Conservation (phyloP, 2,888 invertebrate genomes). For the Dryobota labecula region DNA sequence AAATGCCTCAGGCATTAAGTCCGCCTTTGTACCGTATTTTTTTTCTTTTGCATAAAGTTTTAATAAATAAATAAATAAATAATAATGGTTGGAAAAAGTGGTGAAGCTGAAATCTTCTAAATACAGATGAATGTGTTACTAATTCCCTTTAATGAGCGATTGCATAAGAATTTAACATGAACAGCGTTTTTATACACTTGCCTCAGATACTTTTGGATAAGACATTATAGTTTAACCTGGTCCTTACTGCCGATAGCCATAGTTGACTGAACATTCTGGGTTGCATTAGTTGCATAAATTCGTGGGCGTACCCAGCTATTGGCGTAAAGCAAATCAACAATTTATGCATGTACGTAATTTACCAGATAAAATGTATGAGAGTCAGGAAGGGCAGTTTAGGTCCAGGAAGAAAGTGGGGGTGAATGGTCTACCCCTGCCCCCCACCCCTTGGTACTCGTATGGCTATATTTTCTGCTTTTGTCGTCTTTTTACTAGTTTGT, state of each 20-base stretch:
- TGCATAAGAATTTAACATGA: neutral
- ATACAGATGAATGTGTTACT: neutral
- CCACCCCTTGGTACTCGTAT: neutral
- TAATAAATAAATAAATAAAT: too few species aligned
- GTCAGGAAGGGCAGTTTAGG: neutral
- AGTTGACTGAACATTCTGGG: neutral
- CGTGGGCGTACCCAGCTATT: neutral
- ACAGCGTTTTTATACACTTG: neutral
- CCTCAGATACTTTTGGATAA: neutral
- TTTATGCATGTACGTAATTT: neutral
- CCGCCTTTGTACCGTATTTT: too few species aligned
- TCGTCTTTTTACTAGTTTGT: conserved; percentile 42
- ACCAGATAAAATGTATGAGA: neutral
- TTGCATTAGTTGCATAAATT: neutral
- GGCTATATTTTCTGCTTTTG: neutral
- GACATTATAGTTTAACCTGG: neutral
- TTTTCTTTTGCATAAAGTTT: too few species aligned
- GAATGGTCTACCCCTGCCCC: neutral
- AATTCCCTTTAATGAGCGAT: too few species aligned
- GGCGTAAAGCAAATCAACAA: neutral
- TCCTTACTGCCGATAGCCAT: neutral
- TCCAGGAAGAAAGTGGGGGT: neutral
- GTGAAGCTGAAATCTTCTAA: too few species aligned
- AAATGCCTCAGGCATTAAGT: too few species aligned
- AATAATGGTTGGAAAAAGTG: too few species aligned